A percentile compares a stretch with the other conserved stretches of the same genome.
Evolutionary conservation across 2,113 vertebrate genomes (phyloP).

Genomic region (Carassius gibelio): DNA sequence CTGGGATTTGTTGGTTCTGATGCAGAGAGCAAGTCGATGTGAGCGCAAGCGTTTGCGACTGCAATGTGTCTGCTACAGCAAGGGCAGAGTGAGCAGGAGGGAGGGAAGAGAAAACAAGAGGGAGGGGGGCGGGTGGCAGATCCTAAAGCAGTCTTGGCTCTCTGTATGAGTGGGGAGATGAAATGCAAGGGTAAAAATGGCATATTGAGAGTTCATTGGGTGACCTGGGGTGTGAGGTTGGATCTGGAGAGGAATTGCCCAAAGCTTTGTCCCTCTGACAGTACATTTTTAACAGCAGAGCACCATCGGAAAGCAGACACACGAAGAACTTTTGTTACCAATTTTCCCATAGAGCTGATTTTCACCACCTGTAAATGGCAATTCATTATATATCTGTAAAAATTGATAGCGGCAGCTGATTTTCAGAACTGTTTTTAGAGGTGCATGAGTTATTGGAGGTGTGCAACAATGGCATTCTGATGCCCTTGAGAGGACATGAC

Average conservation of each 20-base stretch:
- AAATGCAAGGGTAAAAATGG: slow-evolving; percentile 42
- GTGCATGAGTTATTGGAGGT: background rate
- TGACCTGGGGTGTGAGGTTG: background rate
- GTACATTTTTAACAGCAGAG: background rate
- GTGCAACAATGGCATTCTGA: background rate
- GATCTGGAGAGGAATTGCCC: background rate
- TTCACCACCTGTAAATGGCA: background rate
- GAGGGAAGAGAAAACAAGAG: slow-evolving; percentile 24
- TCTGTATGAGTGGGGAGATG: slow-evolving; percentile 39
- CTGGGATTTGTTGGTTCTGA: slow-evolving; percentile 53
- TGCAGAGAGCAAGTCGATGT: slow-evolving; percentile 52
- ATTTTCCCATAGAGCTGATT: background rate
- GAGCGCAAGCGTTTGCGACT: slow-evolving; percentile 42
- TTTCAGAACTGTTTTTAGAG: background rate
- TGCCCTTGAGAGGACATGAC: background rate
- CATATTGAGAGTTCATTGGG: background rate
- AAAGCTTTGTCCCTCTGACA: background rate
- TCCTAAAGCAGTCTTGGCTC: slow-evolving; percentile 46
- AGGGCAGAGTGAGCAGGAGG: slow-evolving; percentile 48
- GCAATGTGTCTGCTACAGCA: slow-evolving; percentile 58
- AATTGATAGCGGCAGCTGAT: background rate
- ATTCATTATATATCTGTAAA: background rate
- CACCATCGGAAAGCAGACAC: background rate
- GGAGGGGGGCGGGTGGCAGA: slow-evolving; percentile 30
- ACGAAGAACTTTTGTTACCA: background rate